These are phyloP conservation scores for Microchrysa polita DNA, from an alignment of 2,888 invertebrate species.

Conservation along the genomic window DNA sequence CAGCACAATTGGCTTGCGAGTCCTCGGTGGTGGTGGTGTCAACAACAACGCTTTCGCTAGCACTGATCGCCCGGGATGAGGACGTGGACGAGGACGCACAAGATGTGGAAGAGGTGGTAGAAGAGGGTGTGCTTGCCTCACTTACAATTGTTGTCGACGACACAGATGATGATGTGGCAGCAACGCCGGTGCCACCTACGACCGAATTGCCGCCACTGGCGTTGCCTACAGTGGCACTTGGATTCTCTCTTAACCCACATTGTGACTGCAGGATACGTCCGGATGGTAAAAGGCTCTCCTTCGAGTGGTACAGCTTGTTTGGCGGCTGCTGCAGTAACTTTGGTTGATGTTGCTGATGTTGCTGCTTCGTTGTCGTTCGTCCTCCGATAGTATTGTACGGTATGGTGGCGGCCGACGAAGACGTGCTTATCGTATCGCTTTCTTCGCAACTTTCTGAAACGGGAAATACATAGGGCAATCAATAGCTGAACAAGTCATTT, in stretches of 20 bases:
- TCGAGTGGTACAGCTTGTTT: constrained; percentile 53
- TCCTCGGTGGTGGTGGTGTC: constrained; percentile 5
- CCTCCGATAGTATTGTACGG: constrained; percentile 49
- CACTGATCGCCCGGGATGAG: constrained; percentile 32
- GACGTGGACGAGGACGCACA: constrained; percentile 25
- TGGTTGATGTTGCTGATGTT: constrained; percentile 51
- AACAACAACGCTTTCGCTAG: constrained; percentile 35
- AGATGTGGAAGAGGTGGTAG: constrained; percentile 30
- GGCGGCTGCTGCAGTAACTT: constrained; percentile 53
- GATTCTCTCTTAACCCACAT: constrained; percentile 54
- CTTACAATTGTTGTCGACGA: constrained; percentile 42
- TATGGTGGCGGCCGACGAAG: constrained; percentile 57
- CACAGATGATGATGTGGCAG: too few relatives aligned
- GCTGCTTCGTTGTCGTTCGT: too few relatives aligned
- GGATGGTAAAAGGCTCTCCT: constrained; percentile 53
- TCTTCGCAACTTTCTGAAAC: constrained; percentile 59
- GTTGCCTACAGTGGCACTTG: constrained; percentile 47
- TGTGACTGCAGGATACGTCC: constrained; percentile 57
- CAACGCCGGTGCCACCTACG: constrained; percentile 29
- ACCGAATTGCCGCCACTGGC: background rate
- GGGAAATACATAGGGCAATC: constrained; percentile 34
- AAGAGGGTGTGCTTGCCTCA: constrained; percentile 48
- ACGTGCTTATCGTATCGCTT: constrained; percentile 58
- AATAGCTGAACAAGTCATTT: constrained; percentile 45
- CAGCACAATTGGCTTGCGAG: constrained; percentile 32